Evolutionary conservation across 2,113 vertebrate species (phyloP), one percentile per base, ranked within the genome.

Genomic region (Serinus canaria): DNA sequence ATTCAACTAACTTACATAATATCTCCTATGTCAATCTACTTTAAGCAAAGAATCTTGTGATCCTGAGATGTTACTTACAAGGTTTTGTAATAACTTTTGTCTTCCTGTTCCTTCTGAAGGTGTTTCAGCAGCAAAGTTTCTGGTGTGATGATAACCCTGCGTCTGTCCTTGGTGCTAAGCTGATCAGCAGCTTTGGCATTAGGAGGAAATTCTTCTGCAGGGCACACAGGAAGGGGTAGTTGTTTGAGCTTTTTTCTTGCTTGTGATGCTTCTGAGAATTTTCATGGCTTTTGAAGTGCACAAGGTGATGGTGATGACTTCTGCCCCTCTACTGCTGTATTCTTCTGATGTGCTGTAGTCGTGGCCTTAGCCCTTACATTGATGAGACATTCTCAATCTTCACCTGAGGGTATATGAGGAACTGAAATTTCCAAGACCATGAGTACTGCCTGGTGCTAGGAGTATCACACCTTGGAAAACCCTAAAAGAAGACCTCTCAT

Each of bases 71-170:
- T 39, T 35, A 13, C 27, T 59, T 80, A 33, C 5, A 30, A 46
- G 30, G 8, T 8, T 50, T 76, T 39, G 14, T 39, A 47, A 11
- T 13, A 52, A 1, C 9, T 39, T 55, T 84, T 70, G 66, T 49
- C 11, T 43, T 41, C 23, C 0, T 56, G 4, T 44, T 83, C 49
- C 43, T 44, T 87, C 53, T 56, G 63, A 21, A 69, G 47, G 21
- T 89, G 44, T 89, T 89, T 76, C 72, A 83, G 35, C 68, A 52
- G 27, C 35, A 52, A 76, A 86, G 56, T 66, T 91, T 87, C 15
- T 62, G 43, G 12, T 44, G 22, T 75, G 15, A 27, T 21, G 16
- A 46, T 25, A 87, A 27, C 60, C 15, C 23, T 55, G 25, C 0
- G 18, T 50, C 68, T 55, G 41, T 47, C 44, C 73, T 91, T 52